Conservation (phyloP, 2,888 invertebrate genomes). For the Acleris emargana region DNA sequence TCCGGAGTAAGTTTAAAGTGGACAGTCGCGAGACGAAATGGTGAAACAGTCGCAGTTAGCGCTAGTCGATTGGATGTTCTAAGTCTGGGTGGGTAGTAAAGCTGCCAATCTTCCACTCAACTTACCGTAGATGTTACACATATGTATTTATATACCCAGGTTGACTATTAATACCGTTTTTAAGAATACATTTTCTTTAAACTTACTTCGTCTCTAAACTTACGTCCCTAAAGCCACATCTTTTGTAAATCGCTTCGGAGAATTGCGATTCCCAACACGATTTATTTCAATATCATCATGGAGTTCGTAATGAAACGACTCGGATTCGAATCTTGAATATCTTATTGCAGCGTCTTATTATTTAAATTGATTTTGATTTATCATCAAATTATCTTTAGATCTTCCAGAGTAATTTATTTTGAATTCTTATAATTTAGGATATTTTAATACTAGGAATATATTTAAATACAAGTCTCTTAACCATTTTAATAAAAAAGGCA, state of each 20-base stretch:
- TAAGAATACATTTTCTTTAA: neutral
- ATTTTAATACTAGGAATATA: neutral
- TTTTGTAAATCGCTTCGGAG: conserved; percentile 4
- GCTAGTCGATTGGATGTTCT: too few relatives aligned
- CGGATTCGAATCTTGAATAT: conserved; percentile 27
- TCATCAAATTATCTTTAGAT: conserved; percentile 1
- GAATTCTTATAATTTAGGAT: neutral
- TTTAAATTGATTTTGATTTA: conserved; percentile 22
- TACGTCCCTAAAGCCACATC: neutral
- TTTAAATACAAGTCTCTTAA: too few relatives aligned
- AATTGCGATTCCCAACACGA: conserved; percentile 30
- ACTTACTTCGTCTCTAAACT: neutral
- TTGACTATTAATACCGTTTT: neutral
- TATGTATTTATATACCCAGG: too few relatives aligned
- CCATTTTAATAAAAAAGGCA: too few relatives aligned
- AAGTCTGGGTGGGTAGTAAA: too few relatives aligned
- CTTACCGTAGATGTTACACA: too few relatives aligned
- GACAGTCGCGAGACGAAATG: conserved; percentile 35
- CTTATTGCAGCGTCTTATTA: conserved; percentile 23
- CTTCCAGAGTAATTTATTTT: neutral
- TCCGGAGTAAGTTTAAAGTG: conserved; percentile 38
- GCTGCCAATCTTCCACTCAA: too few relatives aligned
- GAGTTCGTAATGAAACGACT: conserved; percentile 30
- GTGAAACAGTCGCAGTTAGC: conserved; percentile 4
- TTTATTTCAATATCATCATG: conserved; percentile 33